Percentiles rank a stretch among this genome's conserved stretches.
Conservation (phyloP, 2,797 vertebrate genomes). For the Sternarchorhynchus goeldii region DNA sequence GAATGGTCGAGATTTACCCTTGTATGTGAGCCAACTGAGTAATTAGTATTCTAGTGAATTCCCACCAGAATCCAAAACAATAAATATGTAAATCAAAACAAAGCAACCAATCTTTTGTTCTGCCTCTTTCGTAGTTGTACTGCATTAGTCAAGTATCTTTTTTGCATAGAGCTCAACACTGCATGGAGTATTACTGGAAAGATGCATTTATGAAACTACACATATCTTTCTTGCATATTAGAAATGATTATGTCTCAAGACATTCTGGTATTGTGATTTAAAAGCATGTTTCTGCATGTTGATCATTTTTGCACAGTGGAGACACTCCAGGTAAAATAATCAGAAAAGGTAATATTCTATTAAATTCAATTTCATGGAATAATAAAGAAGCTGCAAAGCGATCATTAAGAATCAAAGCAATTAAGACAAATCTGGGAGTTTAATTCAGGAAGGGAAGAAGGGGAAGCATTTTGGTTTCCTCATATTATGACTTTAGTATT, state of each 20-base stretch:
- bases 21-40: slow-evolving; percentile 67
- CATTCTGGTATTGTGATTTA: not conserved
- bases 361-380: not conserved
- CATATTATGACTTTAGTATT: no score
- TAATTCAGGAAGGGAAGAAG: not conserved
- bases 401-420: slow-evolving; percentile 13
- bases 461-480: not conserved
- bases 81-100: slow-evolving; percentile 80
- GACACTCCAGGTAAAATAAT: no score
- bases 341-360: no score
- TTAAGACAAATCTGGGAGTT: not conserved
- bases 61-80: slow-evolving; percentile 77
- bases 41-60: slow-evolving; percentile 78
- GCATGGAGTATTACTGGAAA: slow-evolving; percentile 35
- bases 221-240: not conserved
- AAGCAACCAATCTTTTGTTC: slow-evolving; percentile 71
- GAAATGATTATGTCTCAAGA: not conserved
- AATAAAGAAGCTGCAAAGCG: not conserved
- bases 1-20: slow-evolving; percentile 63
- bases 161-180: slow-evolving; percentile 64
- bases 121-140: slow-evolving; percentile 67
- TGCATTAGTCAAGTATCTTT: slow-evolving; percentile 76
- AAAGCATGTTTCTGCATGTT: not conserved
- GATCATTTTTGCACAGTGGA: no score
- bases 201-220: not conserved